A percentile compares a stretch with the other conserved stretches of the same genome.
Conservation (phyloP, 2,888 invertebrate species). For the Chaetogeoica ovagalla region DNA sequence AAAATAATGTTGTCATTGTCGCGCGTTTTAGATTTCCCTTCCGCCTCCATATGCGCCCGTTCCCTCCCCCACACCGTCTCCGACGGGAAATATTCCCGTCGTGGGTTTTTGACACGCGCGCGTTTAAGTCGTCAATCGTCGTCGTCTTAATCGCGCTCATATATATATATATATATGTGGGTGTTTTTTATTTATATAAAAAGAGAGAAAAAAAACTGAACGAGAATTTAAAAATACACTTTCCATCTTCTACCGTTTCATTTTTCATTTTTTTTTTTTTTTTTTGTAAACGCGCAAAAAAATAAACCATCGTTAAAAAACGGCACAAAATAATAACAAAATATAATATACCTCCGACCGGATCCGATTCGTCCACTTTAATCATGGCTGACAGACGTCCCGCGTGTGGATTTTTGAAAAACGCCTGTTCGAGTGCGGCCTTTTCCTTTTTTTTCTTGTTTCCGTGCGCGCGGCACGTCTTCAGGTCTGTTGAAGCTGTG, state of each 20-base stretch:
- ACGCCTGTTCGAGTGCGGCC: neutral
- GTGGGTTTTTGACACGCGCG: too few species aligned
- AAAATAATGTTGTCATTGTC: neutral
- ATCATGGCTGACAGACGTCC: constrained; percentile 66
- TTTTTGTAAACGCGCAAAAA: too few species aligned
- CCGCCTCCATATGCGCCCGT: neutral
- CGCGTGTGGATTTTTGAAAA: neutral
- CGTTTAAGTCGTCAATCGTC: too few species aligned
- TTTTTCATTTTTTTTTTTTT: too few species aligned
- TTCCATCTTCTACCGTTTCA: too few species aligned
- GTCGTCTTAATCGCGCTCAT: too few species aligned
- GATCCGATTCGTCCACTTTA: constrained; percentile 86
- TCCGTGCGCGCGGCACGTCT: neutral
- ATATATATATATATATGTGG: too few species aligned
- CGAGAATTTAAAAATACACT: too few species aligned
- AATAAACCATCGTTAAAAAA: neutral
- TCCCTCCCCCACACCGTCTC: neutral
- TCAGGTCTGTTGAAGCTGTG: constrained; percentile 3
- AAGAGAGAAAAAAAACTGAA: too few species aligned
- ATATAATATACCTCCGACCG: constrained; percentile 81
- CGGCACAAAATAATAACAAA: neutral
- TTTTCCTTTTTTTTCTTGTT: neutral
- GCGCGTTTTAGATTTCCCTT: neutral
- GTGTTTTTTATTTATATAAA: too few species aligned
- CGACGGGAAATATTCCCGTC: neutral